Evolutionary conservation across 53 echinoderm and acorn worm genomes (phyloP).

Genomic region (Paracentrotus lividus): DNA sequence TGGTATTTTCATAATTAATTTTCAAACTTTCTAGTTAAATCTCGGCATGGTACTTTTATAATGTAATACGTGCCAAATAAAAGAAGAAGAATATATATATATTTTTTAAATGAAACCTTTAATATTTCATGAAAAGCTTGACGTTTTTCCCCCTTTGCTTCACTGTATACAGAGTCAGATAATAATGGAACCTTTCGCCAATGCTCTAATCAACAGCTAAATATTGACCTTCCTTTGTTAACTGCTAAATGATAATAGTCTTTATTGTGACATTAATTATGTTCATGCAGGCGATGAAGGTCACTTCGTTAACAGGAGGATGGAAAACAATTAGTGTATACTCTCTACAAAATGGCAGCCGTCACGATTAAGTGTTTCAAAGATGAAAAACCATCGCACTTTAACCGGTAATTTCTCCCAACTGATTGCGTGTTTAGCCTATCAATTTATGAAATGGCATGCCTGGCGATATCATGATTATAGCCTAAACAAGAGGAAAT

Average conservation of each 20-base stretch:
- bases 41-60: too few relatives aligned
- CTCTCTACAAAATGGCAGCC: conserved; percentile 31
- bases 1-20: too few relatives aligned
- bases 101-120: too few relatives aligned
- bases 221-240: conserved; percentile 7
- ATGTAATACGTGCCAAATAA: too few relatives aligned
- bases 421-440: conserved; percentile 55
- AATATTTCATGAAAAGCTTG: too few relatives aligned
- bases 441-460: conserved; percentile 42
- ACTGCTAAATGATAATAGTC: not conserved
- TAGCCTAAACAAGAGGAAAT: conserved; percentile 21
- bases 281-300: not conserved
- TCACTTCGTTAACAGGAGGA: not conserved
- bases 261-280: not conserved
- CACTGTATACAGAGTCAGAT: not conserved
- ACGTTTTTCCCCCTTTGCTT: too few relatives aligned
- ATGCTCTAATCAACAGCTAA: not conserved
- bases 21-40: too few relatives aligned
- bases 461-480: not conserved
- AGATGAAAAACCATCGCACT: conserved; percentile 24
- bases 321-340: conserved; percentile 15
- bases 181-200: not conserved
- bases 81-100: too few relatives aligned
- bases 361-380: not conserved
- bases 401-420: conserved; percentile 38